Percentiles rank a stretch among this genome's conserved stretches.
Evolutionary conservation across 2,888 invertebrate genomes (phyloP).

Genomic region (Copidosoma aretas): DNA sequence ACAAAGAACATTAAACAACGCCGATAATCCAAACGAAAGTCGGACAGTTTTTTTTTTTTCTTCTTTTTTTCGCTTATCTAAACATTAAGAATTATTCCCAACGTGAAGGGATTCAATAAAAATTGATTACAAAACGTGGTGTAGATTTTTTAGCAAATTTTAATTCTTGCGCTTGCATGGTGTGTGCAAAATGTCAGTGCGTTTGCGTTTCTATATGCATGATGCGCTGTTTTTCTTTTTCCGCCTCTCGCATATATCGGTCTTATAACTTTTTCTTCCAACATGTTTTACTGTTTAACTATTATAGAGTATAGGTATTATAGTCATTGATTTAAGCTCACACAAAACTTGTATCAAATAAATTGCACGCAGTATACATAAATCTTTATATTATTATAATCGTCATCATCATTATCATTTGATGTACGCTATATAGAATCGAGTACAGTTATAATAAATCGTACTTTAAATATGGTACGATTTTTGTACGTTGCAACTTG

Average conservation of each 20-base stretch:
- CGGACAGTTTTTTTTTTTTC: background rate
- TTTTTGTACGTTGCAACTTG: conserved; percentile 46
- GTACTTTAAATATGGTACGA: conserved; percentile 24
- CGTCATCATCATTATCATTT: conserved; percentile 29
- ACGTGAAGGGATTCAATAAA: too few species aligned
- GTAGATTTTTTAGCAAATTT: background rate
- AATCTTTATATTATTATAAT: conserved; percentile 28
- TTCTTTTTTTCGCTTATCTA: too few species aligned
- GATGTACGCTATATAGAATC: background rate
- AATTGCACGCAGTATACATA: conserved; percentile 36
- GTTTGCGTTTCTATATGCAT: too few species aligned
- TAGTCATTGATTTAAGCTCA: conserved; percentile 39
- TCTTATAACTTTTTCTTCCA: conserved; percentile 27
- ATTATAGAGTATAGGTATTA: too few species aligned
- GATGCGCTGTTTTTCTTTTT: too few species aligned
- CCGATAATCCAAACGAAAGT: background rate
- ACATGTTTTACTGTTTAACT: conserved; percentile 18
- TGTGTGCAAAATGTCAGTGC: too few species aligned
- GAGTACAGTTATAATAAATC: background rate
- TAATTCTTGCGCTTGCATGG: background rate
- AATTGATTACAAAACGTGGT: too few species aligned
- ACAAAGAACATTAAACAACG: background rate
- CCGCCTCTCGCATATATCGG: conserved; percentile 16
- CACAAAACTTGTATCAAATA: conserved; percentile 34
- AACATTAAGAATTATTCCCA: too few species aligned